A percentile compares a stretch with the other conserved stretches of the same genome.
Evolutionary conservation across 2,797 vertebrate species (phyloP).

Genomic region (Streptopelia turtur): DNA sequence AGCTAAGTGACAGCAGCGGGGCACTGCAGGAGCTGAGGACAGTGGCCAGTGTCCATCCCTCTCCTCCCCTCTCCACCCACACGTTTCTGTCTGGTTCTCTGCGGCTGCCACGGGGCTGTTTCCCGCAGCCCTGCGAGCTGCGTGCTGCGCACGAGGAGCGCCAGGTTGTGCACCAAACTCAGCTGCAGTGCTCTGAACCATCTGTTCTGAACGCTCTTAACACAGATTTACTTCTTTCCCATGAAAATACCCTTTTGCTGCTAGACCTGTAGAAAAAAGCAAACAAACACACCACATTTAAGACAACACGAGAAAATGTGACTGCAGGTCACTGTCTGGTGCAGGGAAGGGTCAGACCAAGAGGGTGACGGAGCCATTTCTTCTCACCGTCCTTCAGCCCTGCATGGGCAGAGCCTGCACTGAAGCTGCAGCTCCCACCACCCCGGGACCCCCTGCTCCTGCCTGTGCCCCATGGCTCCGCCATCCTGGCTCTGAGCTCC

Average conservation of each 20-base stretch:
- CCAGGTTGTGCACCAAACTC: neutral
- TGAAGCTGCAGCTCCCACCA: too few species aligned
- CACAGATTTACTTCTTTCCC: neutral
- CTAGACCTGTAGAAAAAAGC: neutral
- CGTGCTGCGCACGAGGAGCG: neutral
- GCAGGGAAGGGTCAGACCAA: neutral
- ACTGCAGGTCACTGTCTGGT: neutral
- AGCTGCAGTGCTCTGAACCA: neutral
- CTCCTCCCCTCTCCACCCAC: neutral
- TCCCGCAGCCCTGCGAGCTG: neutral
- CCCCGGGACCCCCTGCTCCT: too few species aligned
- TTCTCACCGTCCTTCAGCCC: neutral
- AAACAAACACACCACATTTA: neutral
- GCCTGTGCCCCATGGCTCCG: neutral
- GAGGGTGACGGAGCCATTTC: neutral
- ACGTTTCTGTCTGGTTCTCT: neutral
- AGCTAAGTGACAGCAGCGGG: neutral
- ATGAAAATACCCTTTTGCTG: neutral
- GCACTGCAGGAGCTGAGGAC: neutral
- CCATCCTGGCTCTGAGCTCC: neutral
- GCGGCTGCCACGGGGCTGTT: neutral
- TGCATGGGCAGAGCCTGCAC: too few species aligned
- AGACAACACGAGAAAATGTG: neutral
- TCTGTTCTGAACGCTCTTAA: neutral
- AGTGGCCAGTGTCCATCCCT: neutral